Evolutionary conservation across 2,888 invertebrate species (phyloP), one percentile per base, ranked within the genome.

Genomic region (Chironomus riparius): DNA sequence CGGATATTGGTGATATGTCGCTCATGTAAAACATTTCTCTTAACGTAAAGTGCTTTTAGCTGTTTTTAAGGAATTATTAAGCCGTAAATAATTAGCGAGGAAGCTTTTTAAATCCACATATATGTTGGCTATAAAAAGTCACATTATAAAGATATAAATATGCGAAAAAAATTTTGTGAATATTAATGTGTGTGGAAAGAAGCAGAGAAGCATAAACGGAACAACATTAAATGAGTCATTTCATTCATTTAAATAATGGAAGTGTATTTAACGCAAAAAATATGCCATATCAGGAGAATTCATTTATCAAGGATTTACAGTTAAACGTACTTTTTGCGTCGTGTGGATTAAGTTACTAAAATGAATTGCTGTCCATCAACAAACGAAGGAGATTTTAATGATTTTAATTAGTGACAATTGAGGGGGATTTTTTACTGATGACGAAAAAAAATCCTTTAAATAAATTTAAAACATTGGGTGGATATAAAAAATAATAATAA

Each of bases 1-100:
- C 48, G 70, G 70, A 70, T 70, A 70, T 70, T 47, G 21, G 70
- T 70, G 70, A 70, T 47, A 70, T 70, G 21, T 70, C 70, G 68
- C 68, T 5, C 4, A 5, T 21, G 13, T 13, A 68, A 68, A 68
- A 68, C 6, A 13, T 7, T 28, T 4, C 13, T 28, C n/a, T 65
- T 7, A 15, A 68, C 22, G 68, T 68, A n/a, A 68, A 68, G 15
- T 38, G 38, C 38, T 38, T 38, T 38, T 38, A 38, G 38, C 10
- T 38, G 68, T 28, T 13, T n/a, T n/a, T 15, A 68, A 68, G 38
- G 38, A 68, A 68, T 68, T 68, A 28, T 68, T 24, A 28, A 24
- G 68, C 28, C 28, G 38, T 13, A 68, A 68, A 68, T 68, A 68
- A 68, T 68, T 68, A 68, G 68, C 28, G 68, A 24, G 68, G 28